A percentile compares a stretch with the other conserved stretches of the same genome.
Evolutionary conservation across 2,888 invertebrate genomes (phyloP).

Genomic region (Pristionchus exspectatus): DNA sequence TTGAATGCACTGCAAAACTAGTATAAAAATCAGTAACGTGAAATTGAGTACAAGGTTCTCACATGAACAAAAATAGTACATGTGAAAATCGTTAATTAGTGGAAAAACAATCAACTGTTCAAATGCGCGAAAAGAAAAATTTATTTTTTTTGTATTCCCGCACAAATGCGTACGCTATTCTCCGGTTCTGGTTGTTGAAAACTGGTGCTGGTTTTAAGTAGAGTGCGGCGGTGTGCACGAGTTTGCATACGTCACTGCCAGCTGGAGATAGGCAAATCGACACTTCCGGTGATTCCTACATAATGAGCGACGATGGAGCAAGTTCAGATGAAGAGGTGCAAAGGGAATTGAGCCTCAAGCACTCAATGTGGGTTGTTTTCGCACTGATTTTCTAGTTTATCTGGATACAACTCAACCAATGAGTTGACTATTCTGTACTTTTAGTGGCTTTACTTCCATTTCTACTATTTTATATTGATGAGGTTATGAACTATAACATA

Average conservation of each 20-base stretch:
- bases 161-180: not conserved
- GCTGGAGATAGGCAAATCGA: not conserved
- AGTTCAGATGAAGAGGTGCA: conserved; percentile 47
- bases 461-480: not conserved
- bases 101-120: not conserved
- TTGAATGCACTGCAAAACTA: not conserved
- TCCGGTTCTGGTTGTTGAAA: too few species aligned
- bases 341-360: conserved; percentile 10
- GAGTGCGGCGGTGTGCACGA: not conserved
- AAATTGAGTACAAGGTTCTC: not conserved
- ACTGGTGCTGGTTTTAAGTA: too few species aligned
- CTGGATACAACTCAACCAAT: not conserved
- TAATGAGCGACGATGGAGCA: conserved; percentile 49
- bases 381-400: not conserved
- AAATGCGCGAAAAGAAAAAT: not conserved
- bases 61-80: not conserved
- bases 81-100: not conserved
- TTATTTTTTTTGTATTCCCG: not conserved
- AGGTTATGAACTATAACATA: not conserved
- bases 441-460: not conserved
- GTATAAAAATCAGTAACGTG: not conserved
- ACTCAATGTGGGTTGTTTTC: conserved; percentile 37
- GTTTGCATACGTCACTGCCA: conserved; percentile 43
- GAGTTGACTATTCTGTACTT: not conserved
- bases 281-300: conserved; percentile 5